Base-by-base conservation (phyloP, 2,797 vertebrate species). In the Otolemur crassicaudatus region DNA sequence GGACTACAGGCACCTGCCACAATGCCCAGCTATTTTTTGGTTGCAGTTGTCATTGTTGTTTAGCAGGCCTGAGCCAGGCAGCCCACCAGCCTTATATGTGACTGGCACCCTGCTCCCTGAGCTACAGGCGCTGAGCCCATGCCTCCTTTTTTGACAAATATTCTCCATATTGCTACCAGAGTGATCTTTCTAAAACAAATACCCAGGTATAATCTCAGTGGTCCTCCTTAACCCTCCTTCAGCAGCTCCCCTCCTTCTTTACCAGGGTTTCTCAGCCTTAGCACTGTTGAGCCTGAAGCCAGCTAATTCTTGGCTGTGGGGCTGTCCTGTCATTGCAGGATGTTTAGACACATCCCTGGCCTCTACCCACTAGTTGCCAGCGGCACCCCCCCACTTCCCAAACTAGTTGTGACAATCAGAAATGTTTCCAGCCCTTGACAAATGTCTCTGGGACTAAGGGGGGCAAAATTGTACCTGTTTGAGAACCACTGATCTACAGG, bases 161-260 rank as follows among this genome's bases (percentile, higher is more conserved):
- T 73, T 80, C 83, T 97, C 46, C 75, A 73, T 37, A 72, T 60
- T 40, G 60, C 89, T 72, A 31, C 61, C 61, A 73, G 46, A 60
- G 27, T 76, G 17, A 27, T 75, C 83, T 46, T 91, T 20, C 97
- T 91, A n/a, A 90, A 83, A 94, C 9, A 14, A 86, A 86, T 53
- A 53, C 49, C 49, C 49, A 53, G 86, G 43, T 49, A 75, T 12
- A 61, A 46, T 56, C 49, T 81, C 31, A 49, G 72, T 10, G 69
- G 17, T 75, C 17, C 19, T 82, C 31, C 93, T 65, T 29, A 85
- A 75, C 22, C 23, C 23, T 58, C 65, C 82, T 75, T 60, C 40
- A 34, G 3, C 65, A n/a, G 49, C 27, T 70, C 60, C 75, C 43
- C 29, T 9, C 80, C 14, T 2, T 81, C 65, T 84, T 56, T 16